A percentile compares a stretch with the other conserved stretches of the same genome.
Conservation (phyloP, 2,797 vertebrate species). For the Notamacropus eugenii region DNA sequence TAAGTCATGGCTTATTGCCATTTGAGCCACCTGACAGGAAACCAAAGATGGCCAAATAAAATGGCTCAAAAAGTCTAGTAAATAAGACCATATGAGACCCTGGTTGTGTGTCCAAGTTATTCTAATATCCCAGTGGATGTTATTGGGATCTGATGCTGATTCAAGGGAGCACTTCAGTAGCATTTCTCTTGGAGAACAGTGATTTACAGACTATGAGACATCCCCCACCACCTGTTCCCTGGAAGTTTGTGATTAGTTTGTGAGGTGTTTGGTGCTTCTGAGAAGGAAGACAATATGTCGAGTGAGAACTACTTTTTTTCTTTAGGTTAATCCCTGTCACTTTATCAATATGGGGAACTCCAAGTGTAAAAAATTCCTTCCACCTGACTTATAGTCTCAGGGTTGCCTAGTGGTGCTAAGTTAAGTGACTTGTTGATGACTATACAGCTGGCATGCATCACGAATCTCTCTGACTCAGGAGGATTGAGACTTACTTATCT, state of each 20-base stretch:
- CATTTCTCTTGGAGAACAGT: background rate
- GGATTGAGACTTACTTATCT: background rate
- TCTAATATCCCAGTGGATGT: background rate
- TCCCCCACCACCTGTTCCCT: background rate
- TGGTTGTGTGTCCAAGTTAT: background rate
- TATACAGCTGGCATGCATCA: background rate
- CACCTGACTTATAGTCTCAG: background rate
- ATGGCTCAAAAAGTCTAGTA: background rate
- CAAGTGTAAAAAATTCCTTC: background rate
- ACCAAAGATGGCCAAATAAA: background rate
- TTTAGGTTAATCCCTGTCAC: background rate
- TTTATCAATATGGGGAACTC: background rate
- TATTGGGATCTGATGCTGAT: background rate
- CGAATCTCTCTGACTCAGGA: background rate
- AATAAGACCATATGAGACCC: background rate
- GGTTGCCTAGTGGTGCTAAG: background rate
- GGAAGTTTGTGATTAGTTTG: background rate
- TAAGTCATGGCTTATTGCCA: background rate
- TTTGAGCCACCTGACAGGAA: background rate
- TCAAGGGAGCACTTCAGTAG: background rate
- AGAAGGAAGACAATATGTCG: background rate
- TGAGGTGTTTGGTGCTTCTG: background rate
- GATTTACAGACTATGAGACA: background rate
- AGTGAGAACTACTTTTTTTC: background rate
- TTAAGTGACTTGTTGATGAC: background rate